Percentiles rank a stretch among this genome's conserved stretches.
Conservation (phyloP, 2,797 vertebrate genomes). For the Anguilla obscura region DNA sequence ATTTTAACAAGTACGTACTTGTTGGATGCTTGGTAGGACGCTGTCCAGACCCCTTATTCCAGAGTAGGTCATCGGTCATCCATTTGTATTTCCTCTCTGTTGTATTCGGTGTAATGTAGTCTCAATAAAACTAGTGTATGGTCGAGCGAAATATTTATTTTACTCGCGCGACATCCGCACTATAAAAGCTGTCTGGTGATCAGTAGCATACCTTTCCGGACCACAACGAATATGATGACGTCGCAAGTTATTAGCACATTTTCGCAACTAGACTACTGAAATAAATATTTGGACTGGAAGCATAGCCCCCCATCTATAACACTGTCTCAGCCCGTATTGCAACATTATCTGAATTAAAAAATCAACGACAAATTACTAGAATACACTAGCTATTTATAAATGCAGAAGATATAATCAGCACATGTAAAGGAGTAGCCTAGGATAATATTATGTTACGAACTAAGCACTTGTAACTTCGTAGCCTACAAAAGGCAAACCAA, state of each 20-base stretch:
- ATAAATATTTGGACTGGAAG: constrained; percentile 12
- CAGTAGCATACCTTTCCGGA: constrained; percentile 40
- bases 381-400: background rate
- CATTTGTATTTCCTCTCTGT: background rate
- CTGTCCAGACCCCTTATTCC: background rate
- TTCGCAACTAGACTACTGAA: background rate
- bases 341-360: background rate
- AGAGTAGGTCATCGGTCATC: background rate
- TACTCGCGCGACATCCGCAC: constrained; percentile 22
- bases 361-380: background rate
- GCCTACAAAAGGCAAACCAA: background rate
- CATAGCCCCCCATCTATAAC: constrained; percentile 23
- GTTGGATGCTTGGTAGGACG: background rate
- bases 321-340: background rate
- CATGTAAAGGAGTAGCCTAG: background rate
- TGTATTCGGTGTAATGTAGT: background rate
- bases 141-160: background rate
- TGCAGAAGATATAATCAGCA: background rate
- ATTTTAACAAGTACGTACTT: background rate
- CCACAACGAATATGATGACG: constrained; percentile 39
- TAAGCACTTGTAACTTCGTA: constrained; percentile 29
- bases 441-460: background rate
- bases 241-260: constrained; percentile 37
- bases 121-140: background rate
- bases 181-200: constrained; percentile 47